Evolutionary conservation across 2,113 vertebrate genomes (phyloP).

Genomic region (Bothrops jararaca): DNA sequence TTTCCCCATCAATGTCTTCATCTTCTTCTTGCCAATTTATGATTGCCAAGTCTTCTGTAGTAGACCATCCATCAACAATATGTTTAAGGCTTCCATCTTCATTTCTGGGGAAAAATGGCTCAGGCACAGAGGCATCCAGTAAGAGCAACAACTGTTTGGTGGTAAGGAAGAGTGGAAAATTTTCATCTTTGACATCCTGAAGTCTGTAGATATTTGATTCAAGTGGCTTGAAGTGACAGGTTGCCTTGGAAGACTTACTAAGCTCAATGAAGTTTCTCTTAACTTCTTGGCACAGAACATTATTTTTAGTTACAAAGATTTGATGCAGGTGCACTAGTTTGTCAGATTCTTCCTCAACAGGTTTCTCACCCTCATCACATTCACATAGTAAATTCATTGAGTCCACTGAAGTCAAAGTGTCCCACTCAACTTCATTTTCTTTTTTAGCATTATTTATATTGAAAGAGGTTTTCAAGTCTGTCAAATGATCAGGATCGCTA

Average conservation of each 20-base stretch:
- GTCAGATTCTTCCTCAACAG: fast-evolving
- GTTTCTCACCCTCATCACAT: neutral
- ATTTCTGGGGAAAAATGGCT: slow-evolving; percentile 76
- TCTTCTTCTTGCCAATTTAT: slow-evolving; percentile 70
- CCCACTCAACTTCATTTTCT: slow-evolving; percentile 2
- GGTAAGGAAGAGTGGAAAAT: slow-evolving; percentile 77
- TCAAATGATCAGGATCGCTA: slow-evolving; percentile 25
- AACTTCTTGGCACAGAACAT: slow-evolving; percentile 78
- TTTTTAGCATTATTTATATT: slow-evolving; percentile 36
- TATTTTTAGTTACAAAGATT: slow-evolving; percentile 80
- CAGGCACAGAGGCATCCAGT: slow-evolving; percentile 75
- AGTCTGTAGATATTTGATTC: slow-evolving; percentile 69
- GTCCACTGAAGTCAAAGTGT: neutral
- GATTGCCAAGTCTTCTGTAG: slow-evolving; percentile 66
- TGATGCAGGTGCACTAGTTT: slow-evolving; percentile 76
- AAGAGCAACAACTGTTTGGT: slow-evolving; percentile 75
- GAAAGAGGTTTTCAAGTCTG: slow-evolving; percentile 11
- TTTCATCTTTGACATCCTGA: slow-evolving; percentile 76
- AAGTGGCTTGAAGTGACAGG: slow-evolving; percentile 72
- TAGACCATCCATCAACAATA: slow-evolving; percentile 72
- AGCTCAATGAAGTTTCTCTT: slow-evolving; percentile 79
- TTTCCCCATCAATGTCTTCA: slow-evolving; percentile 64
- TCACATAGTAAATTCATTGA: neutral
- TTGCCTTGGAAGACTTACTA: slow-evolving; percentile 74
- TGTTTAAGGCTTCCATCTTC: slow-evolving; percentile 79